Percentiles rank a stretch among this genome's conserved stretches.
Evolutionary conservation across 2,888 invertebrate genomes (phyloP).

Genomic region (Drosophila lutescens): DNA sequence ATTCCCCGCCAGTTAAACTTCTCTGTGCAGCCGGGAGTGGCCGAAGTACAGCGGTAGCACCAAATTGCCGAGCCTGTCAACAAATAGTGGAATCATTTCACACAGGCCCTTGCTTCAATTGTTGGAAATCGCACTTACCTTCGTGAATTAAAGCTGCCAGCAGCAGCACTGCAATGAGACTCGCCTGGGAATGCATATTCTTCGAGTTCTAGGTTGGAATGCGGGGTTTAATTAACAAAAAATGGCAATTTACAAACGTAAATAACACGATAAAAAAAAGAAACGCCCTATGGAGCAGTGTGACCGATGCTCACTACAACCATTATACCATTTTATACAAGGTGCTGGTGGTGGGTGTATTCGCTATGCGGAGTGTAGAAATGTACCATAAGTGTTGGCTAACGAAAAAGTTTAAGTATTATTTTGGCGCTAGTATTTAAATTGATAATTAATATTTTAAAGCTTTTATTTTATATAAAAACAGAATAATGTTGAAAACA

Average conservation of each 20-base stretch:
- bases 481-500: too few species aligned
- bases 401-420: neutral
- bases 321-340: too few species aligned
- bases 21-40: slow-evolving; percentile 94
- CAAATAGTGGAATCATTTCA: neutral
- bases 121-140: slow-evolving; percentile 51
- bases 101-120: slow-evolving; percentile 6
- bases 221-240: slow-evolving; percentile 6
- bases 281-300: slow-evolving; percentile 32
- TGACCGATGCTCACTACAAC: neutral
- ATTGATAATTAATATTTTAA: neutral
- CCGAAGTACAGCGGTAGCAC: slow-evolving; percentile 95
- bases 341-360: too few species aligned
- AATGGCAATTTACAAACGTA: slow-evolving; percentile 13
- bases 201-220: neutral
- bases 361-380: too few species aligned
- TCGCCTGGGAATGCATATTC: slow-evolving; percentile 22
- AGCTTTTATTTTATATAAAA: too few species aligned
- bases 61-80: slow-evolving; percentile 88
- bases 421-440: neutral
- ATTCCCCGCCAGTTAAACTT: slow-evolving; percentile 92
- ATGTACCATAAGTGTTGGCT: slow-evolving; percentile 5
- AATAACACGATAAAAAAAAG: slow-evolving; percentile 22
- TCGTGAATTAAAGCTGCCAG: slow-evolving; percentile 54
- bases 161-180: slow-evolving; percentile 47